phyloP scores from a whole-genome alignment of 2,888 invertebrate species.

The Agrotis exclamationis region DNA sequence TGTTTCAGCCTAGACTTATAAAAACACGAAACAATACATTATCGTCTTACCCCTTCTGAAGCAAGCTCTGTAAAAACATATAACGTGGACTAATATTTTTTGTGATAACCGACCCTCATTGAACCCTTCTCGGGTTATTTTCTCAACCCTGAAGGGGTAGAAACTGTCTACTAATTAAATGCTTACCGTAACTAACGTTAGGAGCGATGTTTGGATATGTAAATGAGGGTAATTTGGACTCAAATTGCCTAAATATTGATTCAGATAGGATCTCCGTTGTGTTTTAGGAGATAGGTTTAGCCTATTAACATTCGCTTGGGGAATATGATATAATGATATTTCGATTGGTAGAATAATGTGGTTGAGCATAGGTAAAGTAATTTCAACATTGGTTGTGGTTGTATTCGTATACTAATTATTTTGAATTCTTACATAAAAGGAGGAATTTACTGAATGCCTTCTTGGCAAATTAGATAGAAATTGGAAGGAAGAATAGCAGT shows the following conservation, averaged over 20 bases:
- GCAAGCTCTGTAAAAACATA: constrained; percentile 11
- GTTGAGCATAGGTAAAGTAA: not conserved
- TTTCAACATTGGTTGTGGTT: no score
- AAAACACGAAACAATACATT: constrained; percentile 14
- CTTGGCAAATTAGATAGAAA: no score
- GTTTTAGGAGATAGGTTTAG: constrained; percentile 1
- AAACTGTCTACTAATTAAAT: constrained; percentile 34
- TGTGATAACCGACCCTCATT: constrained; percentile 17
- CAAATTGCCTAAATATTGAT: constrained; percentile 32
- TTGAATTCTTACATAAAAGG: no score
- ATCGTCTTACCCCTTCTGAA: not conserved
- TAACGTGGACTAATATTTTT: constrained; percentile 23
- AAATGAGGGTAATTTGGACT: constrained; percentile 49
- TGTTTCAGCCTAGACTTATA: not conserved
- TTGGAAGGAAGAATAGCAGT: no score
- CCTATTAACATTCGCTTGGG: not conserved
- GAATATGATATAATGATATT: not conserved
- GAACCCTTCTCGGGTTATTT: constrained; percentile 14
- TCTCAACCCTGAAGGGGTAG: constrained; percentile 4
- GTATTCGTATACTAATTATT: no score
- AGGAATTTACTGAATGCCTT: no score
- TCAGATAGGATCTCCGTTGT: constrained; percentile 29
- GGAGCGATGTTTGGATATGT: constrained; percentile 39
- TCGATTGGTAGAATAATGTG: not conserved
- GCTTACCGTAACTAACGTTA: constrained; percentile 36